A percentile compares a stretch with the other conserved stretches of the same genome.
These are phyloP conservation scores for Falco naumanni DNA, from an alignment of 2,797 vertebrate genomes.

Conservation along the genomic window DNA sequence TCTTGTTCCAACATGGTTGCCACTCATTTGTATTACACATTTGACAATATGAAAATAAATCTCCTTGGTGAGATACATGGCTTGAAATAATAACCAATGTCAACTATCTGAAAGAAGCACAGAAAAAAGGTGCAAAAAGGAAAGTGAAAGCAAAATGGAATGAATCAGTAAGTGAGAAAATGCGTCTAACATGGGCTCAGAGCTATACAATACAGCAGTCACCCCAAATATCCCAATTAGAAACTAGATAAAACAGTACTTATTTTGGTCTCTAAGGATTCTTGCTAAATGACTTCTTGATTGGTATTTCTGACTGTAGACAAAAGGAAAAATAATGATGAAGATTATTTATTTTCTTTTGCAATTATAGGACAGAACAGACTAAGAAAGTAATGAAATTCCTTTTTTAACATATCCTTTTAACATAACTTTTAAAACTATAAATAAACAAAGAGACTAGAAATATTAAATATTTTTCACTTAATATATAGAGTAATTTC, in stretches of 20 bases:
- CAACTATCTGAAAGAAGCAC: neutral
- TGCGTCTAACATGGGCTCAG: neutral
- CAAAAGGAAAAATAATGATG: neutral
- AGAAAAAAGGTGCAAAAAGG: neutral
- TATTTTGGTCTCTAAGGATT: neutral
- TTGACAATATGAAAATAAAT: neutral
- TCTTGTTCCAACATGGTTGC: neutral
- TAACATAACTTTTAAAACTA: neutral
- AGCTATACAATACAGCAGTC: neutral
- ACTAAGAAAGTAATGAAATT: neutral
- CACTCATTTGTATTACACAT: neutral
- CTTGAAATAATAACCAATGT: neutral
- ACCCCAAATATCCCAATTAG: neutral
- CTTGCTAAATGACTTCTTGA: neutral
- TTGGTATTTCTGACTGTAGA: neutral
- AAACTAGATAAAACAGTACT: neutral
- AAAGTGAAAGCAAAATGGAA: neutral
- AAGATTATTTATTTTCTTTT: neutral
- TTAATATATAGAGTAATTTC: too few relatives aligned
- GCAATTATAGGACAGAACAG: neutral
- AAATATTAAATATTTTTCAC: neutral
- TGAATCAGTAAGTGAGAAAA: neutral
- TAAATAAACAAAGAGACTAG: neutral
- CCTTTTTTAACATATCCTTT: neutral
- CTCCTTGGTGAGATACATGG: neutral